Percentiles rank a stretch among this genome's conserved stretches.
Conservation (phyloP, 2,797 vertebrate genomes). For the Centropyge bicolor region DNA sequence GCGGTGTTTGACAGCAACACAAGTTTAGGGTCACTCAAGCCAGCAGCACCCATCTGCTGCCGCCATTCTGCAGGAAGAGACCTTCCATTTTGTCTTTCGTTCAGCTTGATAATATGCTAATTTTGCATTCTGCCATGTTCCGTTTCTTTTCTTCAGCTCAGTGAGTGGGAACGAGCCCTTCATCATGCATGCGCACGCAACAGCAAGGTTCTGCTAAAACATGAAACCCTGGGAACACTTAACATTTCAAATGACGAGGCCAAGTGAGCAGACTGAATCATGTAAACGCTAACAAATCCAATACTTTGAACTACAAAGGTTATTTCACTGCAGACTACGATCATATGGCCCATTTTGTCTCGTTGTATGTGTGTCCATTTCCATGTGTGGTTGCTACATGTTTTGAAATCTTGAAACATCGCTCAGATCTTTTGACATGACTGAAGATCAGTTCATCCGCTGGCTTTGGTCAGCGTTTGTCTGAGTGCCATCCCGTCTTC, state of each 20-base stretch:
- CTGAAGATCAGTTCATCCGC: constrained; percentile 27
- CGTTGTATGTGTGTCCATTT: constrained; percentile 43
- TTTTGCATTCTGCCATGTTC: constrained; percentile 4
- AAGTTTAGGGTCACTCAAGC: constrained; percentile 34
- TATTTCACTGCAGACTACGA: neutral
- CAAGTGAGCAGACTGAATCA: constrained; percentile 14
- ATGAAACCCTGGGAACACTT: constrained; percentile 19
- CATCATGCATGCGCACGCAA: constrained; percentile 75
- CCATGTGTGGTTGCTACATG: constrained; percentile 30
- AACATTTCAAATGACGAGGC: constrained; percentile 28
- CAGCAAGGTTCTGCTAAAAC: constrained; percentile 49
- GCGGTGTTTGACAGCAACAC: constrained; percentile 21
- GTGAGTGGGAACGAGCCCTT: constrained; percentile 77
- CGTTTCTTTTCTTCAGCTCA: constrained; percentile 64
- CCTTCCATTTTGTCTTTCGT: constrained; percentile 39
- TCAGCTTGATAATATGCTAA: constrained; percentile 34
- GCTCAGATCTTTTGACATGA: constrained; percentile 29
- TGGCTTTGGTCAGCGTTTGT: constrained; percentile 34
- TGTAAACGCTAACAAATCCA: neutral
- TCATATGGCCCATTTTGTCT: constrained; percentile 62
- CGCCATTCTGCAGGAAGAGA: constrained; percentile 31
- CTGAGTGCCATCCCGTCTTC: constrained; percentile 38
- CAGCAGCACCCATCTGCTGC: constrained; percentile 54
- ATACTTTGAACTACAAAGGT: neutral
- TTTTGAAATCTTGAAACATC: constrained; percentile 36